These are phyloP conservation scores for Hermaeophaga mercurialis DNA, from an alignment of 2,888 invertebrate genomes.

Conservation along the genomic window DNA sequence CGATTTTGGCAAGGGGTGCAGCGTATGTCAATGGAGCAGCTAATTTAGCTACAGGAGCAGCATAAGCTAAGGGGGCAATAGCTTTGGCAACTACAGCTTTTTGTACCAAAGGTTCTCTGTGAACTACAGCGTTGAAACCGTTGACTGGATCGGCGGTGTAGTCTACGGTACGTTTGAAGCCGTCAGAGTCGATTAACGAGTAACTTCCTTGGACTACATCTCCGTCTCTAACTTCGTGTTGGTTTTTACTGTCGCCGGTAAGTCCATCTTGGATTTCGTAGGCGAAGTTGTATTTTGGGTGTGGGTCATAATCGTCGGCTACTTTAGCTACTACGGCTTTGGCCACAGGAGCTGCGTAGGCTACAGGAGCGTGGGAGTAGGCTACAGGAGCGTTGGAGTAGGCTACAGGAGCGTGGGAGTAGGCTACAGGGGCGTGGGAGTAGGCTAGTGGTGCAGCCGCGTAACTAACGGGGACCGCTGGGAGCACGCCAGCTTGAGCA, in stretches of 20 bases:
- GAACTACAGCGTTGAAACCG: conserved; percentile 64
- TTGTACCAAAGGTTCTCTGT: conserved; percentile 58
- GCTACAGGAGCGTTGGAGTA: conserved; percentile 36
- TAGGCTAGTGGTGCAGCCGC: conserved; percentile 35
- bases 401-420: conserved; percentile 32
- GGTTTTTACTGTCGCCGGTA: conserved; percentile 64
- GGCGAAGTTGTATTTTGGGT: conserved; percentile 62
- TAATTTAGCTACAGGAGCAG: conserved; percentile 42
- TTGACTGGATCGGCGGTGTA: conserved; percentile 62
- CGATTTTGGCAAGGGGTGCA: conserved; percentile 34
- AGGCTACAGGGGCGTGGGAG: conserved; percentile 35
- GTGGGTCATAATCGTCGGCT: conserved; percentile 48
- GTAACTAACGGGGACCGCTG: conserved; percentile 23
- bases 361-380: conserved; percentile 35
- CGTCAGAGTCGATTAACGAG: conserved; percentile 65
- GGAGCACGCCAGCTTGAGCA: conserved; percentile 52
- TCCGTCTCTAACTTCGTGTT: conserved; percentile 69
- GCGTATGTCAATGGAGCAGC: conserved; percentile 36
- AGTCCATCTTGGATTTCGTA: conserved; percentile 64
- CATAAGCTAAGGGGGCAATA: conserved; percentile 36
- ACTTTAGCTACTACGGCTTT: conserved; percentile 36
- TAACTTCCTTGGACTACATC: conserved; percentile 67
- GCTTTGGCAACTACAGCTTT: conserved; percentile 35
- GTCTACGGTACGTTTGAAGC: conserved; percentile 68
- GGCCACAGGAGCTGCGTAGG: conserved; percentile 37